Evolutionary conservation across 2,888 invertebrate genomes (phyloP), one percentile per base, ranked within the genome.

Genomic region (Athalia circularis): DNA sequence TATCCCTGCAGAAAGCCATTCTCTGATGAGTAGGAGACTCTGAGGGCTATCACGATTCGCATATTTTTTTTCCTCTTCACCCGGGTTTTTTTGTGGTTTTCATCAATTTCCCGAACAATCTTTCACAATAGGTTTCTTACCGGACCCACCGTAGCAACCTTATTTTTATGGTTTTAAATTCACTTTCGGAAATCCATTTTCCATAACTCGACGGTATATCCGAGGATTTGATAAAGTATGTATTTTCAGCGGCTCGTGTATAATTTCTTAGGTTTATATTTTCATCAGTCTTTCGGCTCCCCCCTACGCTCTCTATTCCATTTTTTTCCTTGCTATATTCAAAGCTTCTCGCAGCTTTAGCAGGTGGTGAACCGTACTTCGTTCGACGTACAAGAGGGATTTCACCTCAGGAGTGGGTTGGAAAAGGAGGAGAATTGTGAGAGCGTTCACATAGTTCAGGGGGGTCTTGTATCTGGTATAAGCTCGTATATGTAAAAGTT

Each of bases 191-290:
- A 65, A 65, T 59, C n/a, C 59, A 1, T 11, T 64, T 6, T 5
- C n/a, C 6, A 59, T 59, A 29, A 29, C 29, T 29, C 29, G 29
- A 29, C 29, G 29, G 29, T 29, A 29, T 29, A 29, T 2, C 29
- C 29, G 29, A 29, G 29, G 29, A 29, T 29, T 29, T 29, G 29
- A 29, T 29, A 29, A 29, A 29, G 59, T 59, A 64, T 62, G 45
- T 64, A 64, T 64, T 45, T 64, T 64, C 45, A 64, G 11, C 64
- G 45, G 11, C 29, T 64, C 64, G 43, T 64, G 64, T 64, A 64
- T 64, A 64, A 64, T 64, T 64, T 64, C 0, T 29, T 64, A 43
- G 45, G 29, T 29, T 9, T 15, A 29, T 62, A 64, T 64, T 64
- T 64, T 64, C 64, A 47, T 64, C 64, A n/a, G 45, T 45, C 9